These are phyloP conservation scores for Oncorhynchus clarkii DNA, from an alignment of 2,113 vertebrate genomes.

Conservation along the genomic window DNA sequence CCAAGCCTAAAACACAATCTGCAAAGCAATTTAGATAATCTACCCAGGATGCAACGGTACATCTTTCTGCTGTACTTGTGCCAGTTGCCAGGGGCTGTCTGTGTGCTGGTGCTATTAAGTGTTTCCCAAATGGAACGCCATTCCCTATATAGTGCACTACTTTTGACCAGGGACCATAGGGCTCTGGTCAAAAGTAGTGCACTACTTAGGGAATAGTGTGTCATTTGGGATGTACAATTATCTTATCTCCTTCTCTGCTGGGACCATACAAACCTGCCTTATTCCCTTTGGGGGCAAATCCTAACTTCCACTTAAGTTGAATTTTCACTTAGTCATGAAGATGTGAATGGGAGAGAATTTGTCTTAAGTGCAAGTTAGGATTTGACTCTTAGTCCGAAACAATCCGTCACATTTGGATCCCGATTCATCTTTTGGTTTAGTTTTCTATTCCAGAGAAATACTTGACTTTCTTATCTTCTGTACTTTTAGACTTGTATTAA, in stretches of 20 bases:
- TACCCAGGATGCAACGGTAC: slow-evolving; percentile 74
- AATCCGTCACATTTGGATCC: too few relatives aligned
- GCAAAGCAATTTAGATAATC: slow-evolving; percentile 77
- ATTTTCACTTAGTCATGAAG: too few relatives aligned
- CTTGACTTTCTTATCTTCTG: slow-evolving; percentile 80
- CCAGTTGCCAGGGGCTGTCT: slow-evolving; percentile 54
- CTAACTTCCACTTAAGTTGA: too few relatives aligned
- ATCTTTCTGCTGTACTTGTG: slow-evolving; percentile 66
- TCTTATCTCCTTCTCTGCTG: slow-evolving; percentile 16
- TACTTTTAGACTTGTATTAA: slow-evolving; percentile 77
- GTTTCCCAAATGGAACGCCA: background rate
- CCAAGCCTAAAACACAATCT: slow-evolving; percentile 62
- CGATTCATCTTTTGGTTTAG: slow-evolving; percentile 66
- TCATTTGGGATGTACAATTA: too few relatives aligned
- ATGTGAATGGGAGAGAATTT: background rate
- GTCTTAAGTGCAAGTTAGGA: too few relatives aligned
- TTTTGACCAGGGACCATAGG: too few relatives aligned
- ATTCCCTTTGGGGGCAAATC: slow-evolving; percentile 43
- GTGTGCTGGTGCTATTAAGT: slow-evolving; percentile 76
- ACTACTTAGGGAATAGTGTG: too few relatives aligned
- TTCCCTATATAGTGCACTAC: too few relatives aligned
- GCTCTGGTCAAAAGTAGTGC: too few relatives aligned
- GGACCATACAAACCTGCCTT: slow-evolving; percentile 77
- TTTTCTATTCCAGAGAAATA: slow-evolving; percentile 60
- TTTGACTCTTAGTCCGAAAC: too few relatives aligned